A percentile compares a stretch with the other conserved stretches of the same genome.
These are phyloP conservation scores for Plodia interpunctella DNA, from an alignment of 1,140 invertebrate genomes.

Conservation along the genomic window DNA sequence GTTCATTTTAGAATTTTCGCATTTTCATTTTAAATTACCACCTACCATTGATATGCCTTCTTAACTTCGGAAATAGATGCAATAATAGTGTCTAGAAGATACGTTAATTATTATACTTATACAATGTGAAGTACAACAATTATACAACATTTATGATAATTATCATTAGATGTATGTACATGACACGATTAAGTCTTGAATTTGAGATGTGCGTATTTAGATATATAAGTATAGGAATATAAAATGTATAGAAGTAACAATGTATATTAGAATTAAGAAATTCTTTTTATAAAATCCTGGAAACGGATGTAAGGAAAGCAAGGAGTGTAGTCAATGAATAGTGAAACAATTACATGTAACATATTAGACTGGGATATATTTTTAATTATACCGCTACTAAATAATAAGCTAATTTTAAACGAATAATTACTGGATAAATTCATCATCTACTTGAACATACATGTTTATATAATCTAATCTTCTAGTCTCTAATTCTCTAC, in stretches of 20 bases:
- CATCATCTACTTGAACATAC: slow-evolving; percentile 55
- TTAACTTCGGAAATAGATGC: slow-evolving; percentile 9
- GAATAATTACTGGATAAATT: slow-evolving; percentile 46
- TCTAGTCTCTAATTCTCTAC: slow-evolving; percentile 31
- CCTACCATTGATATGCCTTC: slow-evolving; percentile 27
- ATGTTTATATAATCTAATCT: slow-evolving; percentile 25
- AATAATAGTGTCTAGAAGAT: slow-evolving; percentile 12
- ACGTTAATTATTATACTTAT: slow-evolving; percentile 29
- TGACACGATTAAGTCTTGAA: slow-evolving; percentile 63
- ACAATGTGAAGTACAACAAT: slow-evolving; percentile 46
- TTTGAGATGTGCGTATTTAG: slow-evolving; percentile 59
- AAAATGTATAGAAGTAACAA: slow-evolving; percentile 27
- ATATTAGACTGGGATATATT: neutral
- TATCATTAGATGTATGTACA: slow-evolving; percentile 43
- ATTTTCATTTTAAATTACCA: slow-evolving; percentile 11
- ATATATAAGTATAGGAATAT: slow-evolving; percentile 20
- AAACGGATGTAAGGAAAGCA: neutral
- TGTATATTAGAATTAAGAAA: slow-evolving; percentile 21
- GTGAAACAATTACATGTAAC: neutral
- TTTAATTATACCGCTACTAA: slow-evolving; percentile 16
- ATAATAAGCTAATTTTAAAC: slow-evolving; percentile 18
- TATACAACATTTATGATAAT: slow-evolving; percentile 46
- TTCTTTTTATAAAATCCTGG: slow-evolving; percentile 9
- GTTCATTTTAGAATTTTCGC: slow-evolving; percentile 5
- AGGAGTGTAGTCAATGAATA: neutral